phyloP scores from a whole-genome alignment of 2,888 invertebrate species.

The Leptogaster cylindrica region DNA sequence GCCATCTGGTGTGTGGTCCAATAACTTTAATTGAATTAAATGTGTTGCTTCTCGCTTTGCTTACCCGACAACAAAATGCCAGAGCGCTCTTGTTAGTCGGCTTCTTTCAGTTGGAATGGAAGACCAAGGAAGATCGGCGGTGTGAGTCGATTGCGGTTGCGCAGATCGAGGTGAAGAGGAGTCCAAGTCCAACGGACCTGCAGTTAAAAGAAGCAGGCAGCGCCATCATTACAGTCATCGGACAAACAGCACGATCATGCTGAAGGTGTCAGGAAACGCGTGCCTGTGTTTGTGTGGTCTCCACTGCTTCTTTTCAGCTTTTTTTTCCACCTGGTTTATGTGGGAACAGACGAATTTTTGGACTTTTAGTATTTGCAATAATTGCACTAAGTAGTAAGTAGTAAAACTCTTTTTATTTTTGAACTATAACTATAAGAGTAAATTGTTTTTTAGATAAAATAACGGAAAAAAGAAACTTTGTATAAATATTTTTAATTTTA shows the following conservation, averaged over 20 bases:
- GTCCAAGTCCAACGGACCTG: neutral
- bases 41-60: conserved; percentile 51
- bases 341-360: too few relatives aligned
- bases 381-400: too few relatives aligned
- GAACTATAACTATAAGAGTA: too few relatives aligned
- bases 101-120: conserved; percentile 22
- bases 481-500: too few relatives aligned
- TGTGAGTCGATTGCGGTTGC: conserved; percentile 1
- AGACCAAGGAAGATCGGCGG: neutral
- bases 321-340: conserved; percentile 16
- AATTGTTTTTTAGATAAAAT: too few relatives aligned
- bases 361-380: too few relatives aligned
- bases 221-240: neutral
- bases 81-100: conserved; percentile 40
- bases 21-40: conserved; percentile 64
- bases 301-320: conserved; percentile 44
- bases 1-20: conserved; percentile 77
- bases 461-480: too few relatives aligned
- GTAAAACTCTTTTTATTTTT: too few relatives aligned
- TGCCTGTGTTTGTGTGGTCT: conserved; percentile 64
- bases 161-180: conserved; percentile 5
- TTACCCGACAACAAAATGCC: conserved; percentile 44
- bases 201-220: neutral
- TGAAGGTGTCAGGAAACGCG: conserved; percentile 61
- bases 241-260: neutral